Conservation (phyloP, 2,888 invertebrate species). For the Buathra laborator region DNA sequence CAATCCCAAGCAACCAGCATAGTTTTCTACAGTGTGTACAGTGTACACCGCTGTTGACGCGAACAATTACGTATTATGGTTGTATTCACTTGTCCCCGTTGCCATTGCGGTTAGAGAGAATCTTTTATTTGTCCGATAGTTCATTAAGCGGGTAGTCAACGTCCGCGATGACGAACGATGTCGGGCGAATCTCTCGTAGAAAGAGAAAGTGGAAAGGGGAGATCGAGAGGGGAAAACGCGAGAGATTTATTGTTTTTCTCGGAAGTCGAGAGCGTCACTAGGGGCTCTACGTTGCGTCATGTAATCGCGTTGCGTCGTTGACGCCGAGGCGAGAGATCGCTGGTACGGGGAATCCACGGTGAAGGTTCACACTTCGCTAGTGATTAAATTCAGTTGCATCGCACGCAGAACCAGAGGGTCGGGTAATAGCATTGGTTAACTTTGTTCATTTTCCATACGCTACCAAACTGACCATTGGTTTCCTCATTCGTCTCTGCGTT, state of each 20-base stretch:
- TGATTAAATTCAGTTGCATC: constrained; percentile 27
- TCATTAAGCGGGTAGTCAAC: constrained; percentile 48
- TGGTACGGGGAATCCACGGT: neutral
- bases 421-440: constrained; percentile 19
- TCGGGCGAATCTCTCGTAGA: constrained; percentile 24
- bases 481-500: constrained; percentile 8
- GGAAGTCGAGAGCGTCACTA: constrained; percentile 47
- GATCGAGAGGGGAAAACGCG: neutral
- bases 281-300: constrained; percentile 9
- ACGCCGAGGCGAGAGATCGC: neutral
- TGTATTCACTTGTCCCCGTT: constrained; percentile 6
- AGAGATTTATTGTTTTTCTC: constrained; percentile 64
- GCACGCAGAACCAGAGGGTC: neutral
- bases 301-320: neutral
- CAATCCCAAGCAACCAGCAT: constrained; percentile 14
- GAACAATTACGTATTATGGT: neutral
- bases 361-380: constrained; percentile 1
- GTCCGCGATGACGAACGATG: constrained; percentile 55
- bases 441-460: constrained; percentile 2
- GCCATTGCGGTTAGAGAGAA: neutral
- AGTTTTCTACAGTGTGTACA: neutral
- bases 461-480: neutral
- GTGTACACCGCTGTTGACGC: neutral
- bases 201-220: neutral
- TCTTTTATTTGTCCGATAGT: constrained; percentile 46